Evolutionary conservation across 35 echinoderm and acorn worm species (phyloP).

Genomic region (Stichopus chloronotus): DNA sequence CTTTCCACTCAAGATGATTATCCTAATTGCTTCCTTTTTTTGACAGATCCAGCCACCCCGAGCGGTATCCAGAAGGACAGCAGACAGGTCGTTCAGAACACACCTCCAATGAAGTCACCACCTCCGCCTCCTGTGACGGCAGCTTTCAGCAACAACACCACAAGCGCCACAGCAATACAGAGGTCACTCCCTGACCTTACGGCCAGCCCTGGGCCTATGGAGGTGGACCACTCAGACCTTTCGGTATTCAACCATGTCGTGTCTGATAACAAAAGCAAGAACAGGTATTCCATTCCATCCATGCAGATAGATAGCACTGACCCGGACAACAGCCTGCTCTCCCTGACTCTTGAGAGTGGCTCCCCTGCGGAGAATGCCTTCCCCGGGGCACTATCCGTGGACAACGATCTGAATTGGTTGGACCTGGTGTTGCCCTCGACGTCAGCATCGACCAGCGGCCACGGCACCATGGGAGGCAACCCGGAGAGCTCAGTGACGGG

Average conservation of each 20-base stretch:
- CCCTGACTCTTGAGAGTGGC: constrained; percentile 47
- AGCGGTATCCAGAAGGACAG: constrained; percentile 6
- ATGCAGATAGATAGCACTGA: constrained; percentile 72
- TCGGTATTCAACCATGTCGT: constrained; percentile 1
- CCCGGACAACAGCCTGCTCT: constrained; percentile 45
- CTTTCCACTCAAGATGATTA: too few species aligned
- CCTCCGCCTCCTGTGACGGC: not conserved
- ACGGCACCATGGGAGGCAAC: constrained; percentile 47
- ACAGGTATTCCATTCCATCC: constrained; percentile 59
- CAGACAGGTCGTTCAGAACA: not conserved
- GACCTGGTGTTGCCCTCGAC: constrained; percentile 76
- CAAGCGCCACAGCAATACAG: constrained; percentile 5
- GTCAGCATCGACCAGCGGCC: not conserved
- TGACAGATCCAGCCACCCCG: not conserved
- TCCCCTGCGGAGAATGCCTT: constrained; percentile 62
- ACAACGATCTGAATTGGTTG: constrained; percentile 87
- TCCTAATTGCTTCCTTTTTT: not conserved
- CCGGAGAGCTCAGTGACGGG: constrained; percentile 58
- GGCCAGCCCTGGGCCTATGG: constrained; percentile 40
- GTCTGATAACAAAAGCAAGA: constrained; percentile 46
- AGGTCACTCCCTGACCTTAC: not conserved
- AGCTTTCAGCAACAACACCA: not conserved
- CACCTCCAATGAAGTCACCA: not conserved
- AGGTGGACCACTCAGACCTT: constrained; percentile 13
- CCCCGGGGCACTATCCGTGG: constrained; percentile 36